Evolutionary conservation across 2,113 vertebrate species (phyloP), one percentile per base, ranked within the genome.

Genomic region (Ia io): DNA sequence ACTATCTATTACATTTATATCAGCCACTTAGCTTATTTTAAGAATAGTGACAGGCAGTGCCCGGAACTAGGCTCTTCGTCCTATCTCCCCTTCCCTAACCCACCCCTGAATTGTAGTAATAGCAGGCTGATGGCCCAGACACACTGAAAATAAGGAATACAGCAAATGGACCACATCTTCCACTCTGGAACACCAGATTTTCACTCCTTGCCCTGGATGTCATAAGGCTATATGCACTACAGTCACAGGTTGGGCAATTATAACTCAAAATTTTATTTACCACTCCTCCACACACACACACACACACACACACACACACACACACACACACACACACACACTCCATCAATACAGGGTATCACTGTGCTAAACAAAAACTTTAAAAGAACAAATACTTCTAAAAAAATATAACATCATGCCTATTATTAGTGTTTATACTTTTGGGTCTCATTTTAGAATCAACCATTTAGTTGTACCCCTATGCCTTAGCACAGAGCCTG

Each of bases 11-110:
- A 25, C 69, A 93, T 91, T 63, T 97, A 25, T 6, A 20, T 80
- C 47, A 65, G 83, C 9, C 42, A 86, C n/a, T 76, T 93, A 89
- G 76, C 51, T 93, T 78, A 93, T 42, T 93, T 91, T 89, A 89
- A 89, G 51, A 77, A 93, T 89, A 79, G 78, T 88, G 78, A 89
- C 9, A 91, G 32, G 25, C 37, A 80, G 8, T 49, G 17, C 59
- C 65, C 70, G 22, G 84, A 88, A 80, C 63, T 7, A 51, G 18
- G 51, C 25, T 80, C 84, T 18, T 63, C 16, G 1, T 51, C 73
- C 49, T 53, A 79, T 7, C 61, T 69, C 49, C 30, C 30, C 32
- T 44, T 70, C 20, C 37, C 61, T 67, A 35, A 1, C 18, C 1
- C 3, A 83, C 7, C 28, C 69, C 12, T 82, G 7, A 73, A 25